A percentile compares a stretch with the other conserved stretches of the same genome.
phyloP scores from a whole-genome alignment of 2,797 vertebrate species.

The Aphelocoma californica region DNA sequence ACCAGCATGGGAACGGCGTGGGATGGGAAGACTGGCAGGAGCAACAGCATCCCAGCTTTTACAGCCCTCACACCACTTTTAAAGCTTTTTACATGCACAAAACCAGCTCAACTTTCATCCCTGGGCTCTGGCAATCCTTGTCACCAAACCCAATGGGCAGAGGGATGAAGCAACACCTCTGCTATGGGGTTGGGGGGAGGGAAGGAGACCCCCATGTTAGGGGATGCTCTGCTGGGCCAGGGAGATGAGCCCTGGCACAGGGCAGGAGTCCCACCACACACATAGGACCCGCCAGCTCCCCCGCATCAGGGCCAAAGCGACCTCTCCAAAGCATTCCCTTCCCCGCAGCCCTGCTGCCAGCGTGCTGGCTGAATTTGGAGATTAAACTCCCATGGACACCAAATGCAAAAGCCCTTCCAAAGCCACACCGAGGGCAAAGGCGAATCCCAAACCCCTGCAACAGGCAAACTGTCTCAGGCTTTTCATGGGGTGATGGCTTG shows the following conservation, averaged over 20 bases:
- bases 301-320: accelerated
- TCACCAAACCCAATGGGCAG: not conserved
- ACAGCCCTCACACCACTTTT: accelerated
- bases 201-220: accelerated
- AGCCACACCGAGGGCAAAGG: not conserved
- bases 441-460: not conserved
- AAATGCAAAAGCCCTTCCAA: not conserved
- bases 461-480: accelerated
- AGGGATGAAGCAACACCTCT: not conserved
- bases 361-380: not conserved
- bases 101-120: not conserved
- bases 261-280: not conserved
- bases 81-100: not conserved
- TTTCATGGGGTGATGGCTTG: not conserved
- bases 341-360: accelerated
- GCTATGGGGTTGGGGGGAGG: not conserved
- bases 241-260: not conserved
- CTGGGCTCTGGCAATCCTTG: not conserved
- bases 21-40: not conserved
- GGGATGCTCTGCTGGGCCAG: accelerated
- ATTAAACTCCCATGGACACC: not conserved
- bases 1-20: accelerated
- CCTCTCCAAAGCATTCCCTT: not conserved
- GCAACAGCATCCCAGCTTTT: not conserved
- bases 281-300: not conserved